These are phyloP conservation scores for Valencia hispanica DNA, from an alignment of 2,797 vertebrate species.

Conservation along the genomic window DNA sequence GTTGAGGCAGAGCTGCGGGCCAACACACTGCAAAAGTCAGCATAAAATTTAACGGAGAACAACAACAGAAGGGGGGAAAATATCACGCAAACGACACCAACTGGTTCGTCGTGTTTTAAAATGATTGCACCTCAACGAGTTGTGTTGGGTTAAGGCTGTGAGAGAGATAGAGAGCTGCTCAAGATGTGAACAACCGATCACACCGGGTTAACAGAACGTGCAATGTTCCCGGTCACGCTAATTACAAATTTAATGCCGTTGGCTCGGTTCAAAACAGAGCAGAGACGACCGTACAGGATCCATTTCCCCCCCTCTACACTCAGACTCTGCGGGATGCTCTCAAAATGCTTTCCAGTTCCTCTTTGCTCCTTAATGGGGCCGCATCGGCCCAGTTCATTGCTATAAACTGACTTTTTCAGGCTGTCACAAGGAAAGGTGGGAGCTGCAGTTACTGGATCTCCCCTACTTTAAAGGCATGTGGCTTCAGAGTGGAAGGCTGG, in stretches of 20 bases:
- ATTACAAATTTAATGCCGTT: background rate
- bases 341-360: constrained; percentile 47
- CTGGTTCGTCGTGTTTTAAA: constrained; percentile 38
- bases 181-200: background rate
- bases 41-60: constrained; percentile 53
- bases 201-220: background rate
- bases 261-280: background rate
- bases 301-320: constrained; percentile 20
- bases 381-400: constrained; percentile 61
- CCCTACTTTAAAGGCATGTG: constrained; percentile 60
- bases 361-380: constrained; percentile 60
- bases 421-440: constrained; percentile 24
- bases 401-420: constrained; percentile 71
- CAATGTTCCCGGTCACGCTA: background rate
- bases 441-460: constrained; percentile 53
- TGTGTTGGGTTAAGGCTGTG: background rate
- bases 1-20: constrained; percentile 43
- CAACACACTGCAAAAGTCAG: constrained; percentile 51
- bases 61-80: constrained; percentile 21
- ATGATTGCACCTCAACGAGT: constrained; percentile 14
- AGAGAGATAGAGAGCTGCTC: background rate
- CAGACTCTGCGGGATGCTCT: constrained; percentile 36
- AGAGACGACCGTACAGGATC: background rate
- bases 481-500: constrained; percentile 41
- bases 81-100: constrained; percentile 31